Percentiles rank a stretch among this genome's conserved stretches.
phyloP scores from a whole-genome alignment of 2,797 vertebrate species.

The Discoglossus pictus region DNA sequence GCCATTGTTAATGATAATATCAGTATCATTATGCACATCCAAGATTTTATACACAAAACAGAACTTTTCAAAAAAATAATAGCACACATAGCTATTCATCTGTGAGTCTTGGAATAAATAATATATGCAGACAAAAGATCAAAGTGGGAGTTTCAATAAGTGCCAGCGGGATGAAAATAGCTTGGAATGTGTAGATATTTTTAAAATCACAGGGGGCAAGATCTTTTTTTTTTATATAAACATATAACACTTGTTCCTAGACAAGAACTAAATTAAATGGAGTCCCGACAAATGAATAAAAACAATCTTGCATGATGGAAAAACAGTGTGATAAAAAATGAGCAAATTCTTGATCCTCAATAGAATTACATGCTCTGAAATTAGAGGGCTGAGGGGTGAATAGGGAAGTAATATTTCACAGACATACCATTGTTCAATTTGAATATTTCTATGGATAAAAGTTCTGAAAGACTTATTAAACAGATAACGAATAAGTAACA shows the following conservation, averaged over 20 bases:
- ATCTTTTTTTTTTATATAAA: slow-evolving; percentile 16
- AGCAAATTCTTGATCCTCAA: too few species aligned
- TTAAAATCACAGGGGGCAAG: slow-evolving; percentile 10
- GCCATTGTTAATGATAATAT: too few species aligned
- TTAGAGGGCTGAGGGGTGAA: too few species aligned
- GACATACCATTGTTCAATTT: too few species aligned
- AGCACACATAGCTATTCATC: not conserved
- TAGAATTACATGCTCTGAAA: too few species aligned
- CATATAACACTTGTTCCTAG: slow-evolving; percentile 12
- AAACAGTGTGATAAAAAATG: too few species aligned
- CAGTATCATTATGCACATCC: not conserved
- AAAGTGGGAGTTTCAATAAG: slow-evolving; percentile 13
- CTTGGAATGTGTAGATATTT: slow-evolving; percentile 21
- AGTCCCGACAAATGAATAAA: slow-evolving; percentile 23
- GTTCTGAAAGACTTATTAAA: too few species aligned
- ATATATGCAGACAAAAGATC: not conserved
- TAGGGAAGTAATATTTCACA: too few species aligned
- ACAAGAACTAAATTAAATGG: slow-evolving; percentile 16
- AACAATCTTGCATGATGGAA: slow-evolving; percentile 4
- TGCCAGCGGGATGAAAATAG: slow-evolving; percentile 4
- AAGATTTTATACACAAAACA: not conserved
- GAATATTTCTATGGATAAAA: too few species aligned
- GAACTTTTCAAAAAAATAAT: not conserved
- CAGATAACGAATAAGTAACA: too few species aligned
- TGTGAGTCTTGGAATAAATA: slow-evolving; percentile 3